Base-by-base conservation (phyloP, 2,888 invertebrate genomes). In the Trachelus troglodyta region DNA sequence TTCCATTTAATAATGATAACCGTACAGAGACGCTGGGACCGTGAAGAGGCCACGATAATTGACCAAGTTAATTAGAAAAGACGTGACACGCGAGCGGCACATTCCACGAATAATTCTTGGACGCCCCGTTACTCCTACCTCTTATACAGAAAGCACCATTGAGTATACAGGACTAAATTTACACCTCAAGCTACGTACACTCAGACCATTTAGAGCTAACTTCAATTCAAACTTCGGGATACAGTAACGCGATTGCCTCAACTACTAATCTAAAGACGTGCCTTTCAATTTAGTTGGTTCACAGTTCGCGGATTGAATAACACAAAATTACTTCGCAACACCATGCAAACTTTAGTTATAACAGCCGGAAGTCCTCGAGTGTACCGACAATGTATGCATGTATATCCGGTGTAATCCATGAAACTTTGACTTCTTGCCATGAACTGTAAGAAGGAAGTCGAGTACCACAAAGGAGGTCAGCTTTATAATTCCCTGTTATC, bases 71-170 rank as follows among this genome's bases (percentile, higher is more conserved):
- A 89, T 89, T 87, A 86, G 83, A 79, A 80, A 79, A 77, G 85
- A 84, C 86, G 83, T 83, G 85, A 85, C 89, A 89, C 89, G 89
- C 89, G 82, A 89, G 78, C 85, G 69, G 76, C 77, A 83, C 83
- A 88, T 88, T 83, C 85, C 80, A 75, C 71, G 81, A 83, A 88
- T 81, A 80, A 84, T 84, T 79, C 80, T 75, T 74, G 34, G 71
- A 33, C 71, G 71, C 71, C 71, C 71, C 71, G 33, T 31, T 23
- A 15, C 71, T 71, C 71, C 71, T 71, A 34, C 33, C n/a, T 31
- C 34, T 33, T 4, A 9, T 23, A 56, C 23, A 23, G 56, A 56
- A 56, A 71, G 71, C 71, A 71, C 11, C 71, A 11, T 56, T 56
- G 56, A 56, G 23, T 23, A 56, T 56, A 56, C 56, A 23, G 23